These are phyloP conservation scores for Ciconia stormi DNA, from an alignment of 2,113 vertebrate genomes.

Conservation along the genomic window DNA sequence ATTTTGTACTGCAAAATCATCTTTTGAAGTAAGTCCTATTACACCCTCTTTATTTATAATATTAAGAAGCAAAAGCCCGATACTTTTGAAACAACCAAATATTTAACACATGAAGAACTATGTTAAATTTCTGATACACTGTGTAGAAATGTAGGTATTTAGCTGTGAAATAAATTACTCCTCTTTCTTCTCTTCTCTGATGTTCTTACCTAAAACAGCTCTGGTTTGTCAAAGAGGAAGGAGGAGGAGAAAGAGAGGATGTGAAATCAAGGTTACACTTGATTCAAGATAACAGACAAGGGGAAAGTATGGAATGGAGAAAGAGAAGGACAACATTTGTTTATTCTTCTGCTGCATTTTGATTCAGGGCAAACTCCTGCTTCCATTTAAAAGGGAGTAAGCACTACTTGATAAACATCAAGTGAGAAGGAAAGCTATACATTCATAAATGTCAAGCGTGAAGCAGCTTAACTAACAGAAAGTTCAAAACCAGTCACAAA, in stretches of 20 bases:
- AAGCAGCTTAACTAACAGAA: neutral
- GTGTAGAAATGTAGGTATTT: neutral
- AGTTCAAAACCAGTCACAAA: neutral
- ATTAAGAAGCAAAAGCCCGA: neutral
- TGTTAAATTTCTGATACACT: neutral
- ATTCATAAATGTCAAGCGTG: neutral
- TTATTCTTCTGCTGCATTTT: neutral
- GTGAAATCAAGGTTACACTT: neutral
- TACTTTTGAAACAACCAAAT: neutral
- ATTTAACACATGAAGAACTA: neutral
- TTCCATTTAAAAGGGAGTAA: neutral
- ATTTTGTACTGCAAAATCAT: neutral
- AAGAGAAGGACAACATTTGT: neutral
- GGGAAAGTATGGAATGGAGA: neutral
- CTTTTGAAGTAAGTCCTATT: neutral
- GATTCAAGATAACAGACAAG: neutral
- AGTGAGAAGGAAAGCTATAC: neutral
- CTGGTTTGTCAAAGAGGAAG: neutral
- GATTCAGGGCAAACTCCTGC: neutral
- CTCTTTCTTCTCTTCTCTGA: neutral
- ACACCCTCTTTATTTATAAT: neutral
- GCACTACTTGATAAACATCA: neutral
- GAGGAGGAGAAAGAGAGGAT: neutral
- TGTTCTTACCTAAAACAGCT: neutral
- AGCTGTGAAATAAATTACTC: neutral